These are phyloP conservation scores for Cephus rjabovi DNA, from an alignment of 2,888 invertebrate genomes.

Conservation along the genomic window DNA sequence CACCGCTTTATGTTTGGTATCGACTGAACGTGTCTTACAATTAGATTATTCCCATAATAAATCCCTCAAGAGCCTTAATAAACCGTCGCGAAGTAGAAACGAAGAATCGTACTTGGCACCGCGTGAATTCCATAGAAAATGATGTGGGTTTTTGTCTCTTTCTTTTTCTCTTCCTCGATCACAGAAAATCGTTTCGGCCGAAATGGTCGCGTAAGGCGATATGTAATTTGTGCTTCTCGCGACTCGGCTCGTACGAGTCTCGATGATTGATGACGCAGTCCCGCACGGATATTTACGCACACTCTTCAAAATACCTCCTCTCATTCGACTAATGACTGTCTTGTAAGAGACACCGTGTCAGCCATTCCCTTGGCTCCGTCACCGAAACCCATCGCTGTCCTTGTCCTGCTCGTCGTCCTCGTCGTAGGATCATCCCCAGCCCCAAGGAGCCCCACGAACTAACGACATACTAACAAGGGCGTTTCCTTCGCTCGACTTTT, in stretches of 20 bases:
- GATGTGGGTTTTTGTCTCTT: neutral
- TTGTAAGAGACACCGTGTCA: constrained; percentile 54
- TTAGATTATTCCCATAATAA: neutral
- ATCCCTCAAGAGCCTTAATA: neutral
- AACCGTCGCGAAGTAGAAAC: neutral
- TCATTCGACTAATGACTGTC: constrained; percentile 59
- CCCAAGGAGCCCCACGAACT: neutral
- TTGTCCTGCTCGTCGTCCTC: neutral
- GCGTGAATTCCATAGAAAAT: neutral
- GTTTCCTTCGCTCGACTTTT: constrained; percentile 18
- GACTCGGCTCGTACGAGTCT: constrained; percentile 27
- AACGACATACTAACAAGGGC: constrained; percentile 39
- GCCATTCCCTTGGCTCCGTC: constrained; percentile 33
- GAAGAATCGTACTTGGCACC: neutral
- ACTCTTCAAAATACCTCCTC: constrained; percentile 47
- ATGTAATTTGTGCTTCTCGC: constrained; percentile 49
- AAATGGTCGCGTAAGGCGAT: constrained; percentile 37
- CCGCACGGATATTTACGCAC: constrained; percentile 51
- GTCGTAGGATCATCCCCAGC: constrained; percentile 13
- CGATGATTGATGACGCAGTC: constrained; percentile 61
- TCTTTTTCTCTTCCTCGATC: neutral
- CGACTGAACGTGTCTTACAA: neutral
- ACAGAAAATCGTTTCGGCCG: neutral
- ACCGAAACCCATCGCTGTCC: neutral
- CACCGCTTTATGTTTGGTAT: neutral